Conservation (phyloP, 2,797 vertebrate genomes). For the Gila robusta region DNA sequence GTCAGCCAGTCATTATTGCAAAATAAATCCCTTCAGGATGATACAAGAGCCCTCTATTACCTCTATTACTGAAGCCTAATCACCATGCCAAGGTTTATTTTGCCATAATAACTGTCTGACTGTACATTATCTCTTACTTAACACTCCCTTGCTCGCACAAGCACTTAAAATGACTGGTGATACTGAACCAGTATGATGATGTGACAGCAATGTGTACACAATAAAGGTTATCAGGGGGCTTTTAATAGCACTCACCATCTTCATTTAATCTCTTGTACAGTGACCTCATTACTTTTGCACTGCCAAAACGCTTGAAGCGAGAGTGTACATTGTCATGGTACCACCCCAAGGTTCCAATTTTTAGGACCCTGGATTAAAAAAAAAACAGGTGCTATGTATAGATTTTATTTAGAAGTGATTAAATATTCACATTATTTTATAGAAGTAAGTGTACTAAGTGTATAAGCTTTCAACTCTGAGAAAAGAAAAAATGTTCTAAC, state of each 20-base stretch:
- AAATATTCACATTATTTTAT: not conserved
- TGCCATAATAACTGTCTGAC: not conserved
- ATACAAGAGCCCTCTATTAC: not conserved
- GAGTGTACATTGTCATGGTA: conserved; percentile 89
- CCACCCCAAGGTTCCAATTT: conserved; percentile 90
- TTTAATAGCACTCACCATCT: conserved; percentile 73
- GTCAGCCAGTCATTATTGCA: not conserved
- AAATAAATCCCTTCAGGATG: not conserved
- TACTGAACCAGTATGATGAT: conserved; percentile 19
- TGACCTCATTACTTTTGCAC: conserved; percentile 92
- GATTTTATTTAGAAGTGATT: not conserved
- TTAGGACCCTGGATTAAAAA: conserved; percentile 80
- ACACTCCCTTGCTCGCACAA: conserved; percentile 17
- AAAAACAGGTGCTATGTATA: not conserved
- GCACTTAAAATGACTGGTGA: conserved; percentile 20
- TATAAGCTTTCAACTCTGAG: not conserved
- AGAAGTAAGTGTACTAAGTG: not conserved
- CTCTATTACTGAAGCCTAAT: not conserved
- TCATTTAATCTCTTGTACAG: conserved; percentile 86
- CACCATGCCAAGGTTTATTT: not conserved
- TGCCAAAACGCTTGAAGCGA: conserved; percentile 93
- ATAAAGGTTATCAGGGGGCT: conserved; percentile 46
- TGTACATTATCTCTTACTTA: conserved; percentile 1
- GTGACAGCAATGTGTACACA: conserved; percentile 30
- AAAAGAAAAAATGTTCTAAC: conserved; percentile 65